Evolutionary conservation across 2,888 invertebrate species (phyloP).

Genomic region (Pammene fasciana): DNA sequence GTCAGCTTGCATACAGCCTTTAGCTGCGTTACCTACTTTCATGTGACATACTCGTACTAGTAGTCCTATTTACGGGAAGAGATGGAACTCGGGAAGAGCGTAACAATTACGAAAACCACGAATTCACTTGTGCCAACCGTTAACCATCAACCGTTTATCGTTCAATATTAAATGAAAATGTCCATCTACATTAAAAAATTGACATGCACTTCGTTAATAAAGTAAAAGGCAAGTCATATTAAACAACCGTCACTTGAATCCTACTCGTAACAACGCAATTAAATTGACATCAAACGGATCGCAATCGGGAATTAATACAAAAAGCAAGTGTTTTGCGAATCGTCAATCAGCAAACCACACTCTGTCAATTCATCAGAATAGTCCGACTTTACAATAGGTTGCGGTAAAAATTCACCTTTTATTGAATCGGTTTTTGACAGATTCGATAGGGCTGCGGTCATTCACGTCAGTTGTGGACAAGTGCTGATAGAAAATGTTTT

Average conservation of each 20-base stretch:
- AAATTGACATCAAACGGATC: constrained; percentile 18
- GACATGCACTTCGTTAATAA: too few species aligned
- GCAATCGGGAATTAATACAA: constrained; percentile 22
- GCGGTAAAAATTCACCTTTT: constrained; percentile 56
- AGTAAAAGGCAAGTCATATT: too few species aligned
- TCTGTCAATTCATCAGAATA: constrained; percentile 50
- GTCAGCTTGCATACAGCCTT: too few species aligned
- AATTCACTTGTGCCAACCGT: too few species aligned
- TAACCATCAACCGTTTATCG: too few species aligned
- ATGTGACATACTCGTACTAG: too few species aligned
- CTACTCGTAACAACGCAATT: constrained; percentile 3
- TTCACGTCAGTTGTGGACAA: constrained; percentile 40
- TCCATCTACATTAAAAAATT: too few species aligned
- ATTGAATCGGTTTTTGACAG: constrained; percentile 47
- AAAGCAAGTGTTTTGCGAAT: constrained; percentile 45
- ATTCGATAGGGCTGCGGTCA: constrained; percentile 59
- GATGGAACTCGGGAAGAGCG: too few species aligned
- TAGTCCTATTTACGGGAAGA: too few species aligned
- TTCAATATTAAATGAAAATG: too few species aligned
- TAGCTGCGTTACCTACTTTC: too few species aligned
- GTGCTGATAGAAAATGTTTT: constrained; percentile 21
- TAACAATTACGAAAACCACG: too few species aligned
- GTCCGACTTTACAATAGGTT: constrained; percentile 49
- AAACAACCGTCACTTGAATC: neutral
- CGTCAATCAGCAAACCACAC: constrained; percentile 47